A percentile compares a stretch with the other conserved stretches of the same genome.
Evolutionary conservation across 2,888 invertebrate species (phyloP).

Genomic region (Acheta domesticus): DNA sequence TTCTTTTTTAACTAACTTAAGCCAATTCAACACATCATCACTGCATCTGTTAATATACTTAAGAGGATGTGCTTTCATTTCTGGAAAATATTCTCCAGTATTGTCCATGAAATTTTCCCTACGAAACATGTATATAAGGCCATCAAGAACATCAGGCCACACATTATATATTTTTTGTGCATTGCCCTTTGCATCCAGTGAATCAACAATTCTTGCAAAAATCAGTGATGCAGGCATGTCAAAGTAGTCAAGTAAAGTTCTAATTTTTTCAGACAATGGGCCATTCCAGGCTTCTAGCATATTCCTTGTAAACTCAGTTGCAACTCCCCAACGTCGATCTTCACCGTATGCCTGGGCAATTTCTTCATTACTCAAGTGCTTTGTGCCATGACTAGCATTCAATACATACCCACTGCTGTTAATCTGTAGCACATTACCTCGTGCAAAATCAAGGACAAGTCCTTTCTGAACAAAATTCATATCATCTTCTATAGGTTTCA

Average conservation of each 20-base stretch:
- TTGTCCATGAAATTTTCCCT: conserved; percentile 55
- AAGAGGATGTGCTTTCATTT: conserved; percentile 55
- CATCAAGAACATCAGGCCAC: conserved; percentile 64
- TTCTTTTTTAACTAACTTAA: conserved; percentile 53
- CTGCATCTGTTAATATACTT: conserved; percentile 60
- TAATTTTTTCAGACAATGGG: conserved; percentile 55
- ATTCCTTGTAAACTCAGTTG: conserved; percentile 54
- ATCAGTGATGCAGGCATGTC: conserved; percentile 63
- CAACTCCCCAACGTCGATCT: conserved; percentile 54
- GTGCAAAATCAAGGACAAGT: conserved; percentile 64
- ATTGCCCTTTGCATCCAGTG: conserved; percentile 53
- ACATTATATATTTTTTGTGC: conserved; percentile 44
- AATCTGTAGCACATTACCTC: conserved; percentile 63
- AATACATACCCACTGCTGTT: conserved; percentile 59
- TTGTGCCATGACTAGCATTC: conserved; percentile 65
- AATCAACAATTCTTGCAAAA: conserved; percentile 65
- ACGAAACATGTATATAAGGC: conserved; percentile 58
- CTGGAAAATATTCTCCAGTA: conserved; percentile 61
- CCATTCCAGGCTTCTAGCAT: conserved; percentile 61
- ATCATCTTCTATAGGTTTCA: conserved; percentile 52
- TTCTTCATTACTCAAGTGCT: conserved; percentile 52
- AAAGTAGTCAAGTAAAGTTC: conserved; percentile 69
- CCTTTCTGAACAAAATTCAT: conserved; percentile 69
- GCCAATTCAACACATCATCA: conserved; percentile 55
- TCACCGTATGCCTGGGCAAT: conserved; percentile 58